Evolutionary conservation across 2,888 invertebrate genomes (phyloP), one percentile per base, ranked within the genome.

Genomic region (Brachypalpus laphriformis): DNA sequence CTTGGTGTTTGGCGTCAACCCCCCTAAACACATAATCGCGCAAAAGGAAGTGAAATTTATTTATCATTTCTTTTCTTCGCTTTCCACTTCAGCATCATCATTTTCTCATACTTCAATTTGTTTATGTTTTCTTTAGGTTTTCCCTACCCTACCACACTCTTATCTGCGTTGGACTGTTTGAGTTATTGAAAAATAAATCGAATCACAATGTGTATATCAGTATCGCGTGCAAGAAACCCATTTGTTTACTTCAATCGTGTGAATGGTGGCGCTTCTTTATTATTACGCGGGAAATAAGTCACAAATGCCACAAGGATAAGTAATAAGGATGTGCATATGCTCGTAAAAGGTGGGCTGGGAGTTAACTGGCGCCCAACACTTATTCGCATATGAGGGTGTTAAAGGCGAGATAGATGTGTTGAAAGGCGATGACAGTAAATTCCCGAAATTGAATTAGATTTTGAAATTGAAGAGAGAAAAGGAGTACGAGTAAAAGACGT

Each of bases 211-310:
- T 16, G 2, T 16, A 14, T 61, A 28, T n/a, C 34, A 14, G 22
- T 49, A 20, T 20, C 18, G 72, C 61, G 28, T 49, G 28, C 28
- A 9, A 61, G 49, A 40, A 54, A 37, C 14, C 42, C n/a, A 42
- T 68, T 68, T 61, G 28, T 63, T 72, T 63, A 20, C 61, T n/a
- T 42, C 51, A 2, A 72, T 31, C 25, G 37, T 40, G 42, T 61
- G 54, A 28, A 51, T 40, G 25, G 25, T 37, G 47, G 20, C 34
- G 37, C 9, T 37, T 56, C 28, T 18, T 54, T 28, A 28, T 28
- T 28, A 16, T 22, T 49, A 49, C 47, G 22, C 28, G 28, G 28
- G 14, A 61, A 61, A 51, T 25, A 61, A 49, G 47, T 25, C 47
- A 40, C 59, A 59, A 65, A 34, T n/a, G 22, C 14, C 14, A 9